These are phyloP conservation scores for Ariopsis seemanni DNA, from an alignment of 2,113 vertebrate genomes.

Conservation along the genomic window DNA sequence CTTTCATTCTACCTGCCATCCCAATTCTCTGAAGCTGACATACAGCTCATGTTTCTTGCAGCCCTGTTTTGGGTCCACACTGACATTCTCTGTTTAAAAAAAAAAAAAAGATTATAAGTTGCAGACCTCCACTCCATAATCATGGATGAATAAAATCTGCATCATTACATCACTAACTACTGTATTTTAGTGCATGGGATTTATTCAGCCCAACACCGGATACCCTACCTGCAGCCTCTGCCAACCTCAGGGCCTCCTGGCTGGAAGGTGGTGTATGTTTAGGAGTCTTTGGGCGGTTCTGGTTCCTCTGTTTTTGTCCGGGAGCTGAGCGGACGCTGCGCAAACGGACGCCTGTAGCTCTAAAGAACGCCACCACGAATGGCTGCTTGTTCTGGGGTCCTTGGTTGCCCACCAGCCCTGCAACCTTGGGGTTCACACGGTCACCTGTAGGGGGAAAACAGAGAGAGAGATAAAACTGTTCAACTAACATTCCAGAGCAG, in stretches of 20 bases:
- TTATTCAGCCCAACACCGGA: background rate
- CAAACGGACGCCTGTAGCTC: conserved; percentile 87
- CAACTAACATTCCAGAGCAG: background rate
- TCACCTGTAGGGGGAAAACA: conserved; percentile 73
- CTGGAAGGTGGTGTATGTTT: conserved; percentile 68
- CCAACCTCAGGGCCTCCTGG: conserved; percentile 85
- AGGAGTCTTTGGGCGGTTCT: conserved; percentile 82
- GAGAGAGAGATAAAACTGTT: background rate
- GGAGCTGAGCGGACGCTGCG: conserved; percentile 85
- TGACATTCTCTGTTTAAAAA: conserved; percentile 80
- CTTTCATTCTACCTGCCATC: conserved; percentile 87
- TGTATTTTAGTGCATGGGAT: background rate
- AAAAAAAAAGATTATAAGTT: conserved; percentile 8
- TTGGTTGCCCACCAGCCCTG: conserved; percentile 80
- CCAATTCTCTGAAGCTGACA: conserved; percentile 96
- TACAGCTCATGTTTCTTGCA: conserved; percentile 97
- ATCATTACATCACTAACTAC: background rate
- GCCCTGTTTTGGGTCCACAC: conserved; percentile 84
- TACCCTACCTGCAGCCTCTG: conserved; percentile 78
- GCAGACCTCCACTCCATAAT: background rate
- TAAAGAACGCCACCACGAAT: conserved; percentile 95
- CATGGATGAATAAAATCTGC: background rate
- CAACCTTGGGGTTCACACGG: conserved; percentile 81
- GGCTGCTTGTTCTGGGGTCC: conserved; percentile 91
- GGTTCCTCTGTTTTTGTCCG: conserved; percentile 82